These are phyloP conservation scores for Phylloscopus trochiloides DNA, from an alignment of 2,113 vertebrate genomes.

Conservation along the genomic window DNA sequence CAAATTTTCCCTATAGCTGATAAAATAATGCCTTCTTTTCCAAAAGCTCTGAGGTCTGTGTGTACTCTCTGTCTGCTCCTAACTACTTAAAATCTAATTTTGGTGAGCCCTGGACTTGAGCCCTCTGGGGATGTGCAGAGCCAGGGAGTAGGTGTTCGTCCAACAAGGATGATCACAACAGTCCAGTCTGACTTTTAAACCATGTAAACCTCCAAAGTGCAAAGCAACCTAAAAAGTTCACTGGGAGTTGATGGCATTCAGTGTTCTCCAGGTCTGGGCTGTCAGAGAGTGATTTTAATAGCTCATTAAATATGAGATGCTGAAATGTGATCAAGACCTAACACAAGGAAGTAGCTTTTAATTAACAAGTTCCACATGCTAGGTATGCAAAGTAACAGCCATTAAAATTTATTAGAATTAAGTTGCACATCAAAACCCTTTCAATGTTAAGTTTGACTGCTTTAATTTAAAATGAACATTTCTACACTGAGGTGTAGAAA, in stretches of 20 bases:
- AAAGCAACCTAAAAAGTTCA: neutral
- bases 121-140: neutral
- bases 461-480: conserved; percentile 36
- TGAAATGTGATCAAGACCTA: conserved; percentile 29
- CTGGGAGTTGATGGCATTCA: neutral
- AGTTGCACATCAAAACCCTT: neutral
- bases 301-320: conserved; percentile 10
- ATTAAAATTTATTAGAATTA: conserved; percentile 31
- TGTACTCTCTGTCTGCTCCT: neutral
- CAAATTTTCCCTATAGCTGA: neutral
- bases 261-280: neutral
- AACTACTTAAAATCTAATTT: neutral
- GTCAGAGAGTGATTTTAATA: conserved; percentile 39
- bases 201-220: neutral
- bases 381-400: conserved; percentile 6
- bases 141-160: neutral
- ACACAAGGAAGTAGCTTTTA: conserved; percentile 50
- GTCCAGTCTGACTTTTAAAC: neutral
- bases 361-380: conserved; percentile 62
- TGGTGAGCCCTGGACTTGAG: neutral
- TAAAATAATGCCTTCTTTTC: neutral
- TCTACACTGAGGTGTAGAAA: conserved; percentile 21
- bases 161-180: neutral
- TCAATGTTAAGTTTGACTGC: neutral
- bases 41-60: neutral